Conservation (phyloP, 2,888 invertebrate genomes). For the Apeira syringaria region DNA sequence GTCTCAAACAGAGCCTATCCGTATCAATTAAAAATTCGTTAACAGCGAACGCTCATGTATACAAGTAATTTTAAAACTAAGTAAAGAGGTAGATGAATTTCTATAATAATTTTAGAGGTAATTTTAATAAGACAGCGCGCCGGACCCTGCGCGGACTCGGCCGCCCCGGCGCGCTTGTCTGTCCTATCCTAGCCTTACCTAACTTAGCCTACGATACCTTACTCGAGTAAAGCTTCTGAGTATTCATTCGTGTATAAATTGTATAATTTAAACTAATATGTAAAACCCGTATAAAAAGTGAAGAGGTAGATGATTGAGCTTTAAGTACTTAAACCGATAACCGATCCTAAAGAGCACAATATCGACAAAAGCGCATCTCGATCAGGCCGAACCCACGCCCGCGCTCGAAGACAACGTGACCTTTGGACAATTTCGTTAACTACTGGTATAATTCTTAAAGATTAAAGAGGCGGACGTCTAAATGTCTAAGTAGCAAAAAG, state of each 20-base stretch:
- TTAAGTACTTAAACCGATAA: conserved; percentile 81
- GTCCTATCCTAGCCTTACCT: conserved; percentile 44
- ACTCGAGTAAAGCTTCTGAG: conserved; percentile 83
- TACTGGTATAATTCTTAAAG: conserved; percentile 65
- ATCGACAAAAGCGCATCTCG: conserved; percentile 47
- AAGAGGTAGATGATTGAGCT: conserved; percentile 83
- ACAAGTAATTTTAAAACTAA: conserved; percentile 65
- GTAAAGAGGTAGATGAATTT: conserved; percentile 82
- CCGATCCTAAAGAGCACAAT: conserved; percentile 71
- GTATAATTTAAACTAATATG: conserved; percentile 83
- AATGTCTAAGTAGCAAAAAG: conserved; percentile 75
- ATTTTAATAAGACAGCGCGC: conserved; percentile 47
- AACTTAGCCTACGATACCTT: conserved; percentile 72
- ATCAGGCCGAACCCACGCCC: conserved; percentile 35
- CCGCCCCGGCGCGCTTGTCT: conserved; percentile 64
- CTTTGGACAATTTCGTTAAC: conserved; percentile 48
- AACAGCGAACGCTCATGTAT: conserved; percentile 67
- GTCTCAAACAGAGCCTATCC: conserved; percentile 67
- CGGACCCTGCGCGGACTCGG: conserved; percentile 75
- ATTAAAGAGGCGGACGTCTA: conserved; percentile 78
- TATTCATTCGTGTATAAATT: conserved; percentile 81
- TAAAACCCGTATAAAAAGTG: conserved; percentile 83
- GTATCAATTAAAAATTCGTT: conserved; percentile 66
- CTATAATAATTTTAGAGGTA: conserved; percentile 66
- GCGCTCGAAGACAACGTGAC: conserved; percentile 47